phyloP scores from a whole-genome alignment of 2,113 vertebrate species.

The Sylvicapra grimmia region DNA sequence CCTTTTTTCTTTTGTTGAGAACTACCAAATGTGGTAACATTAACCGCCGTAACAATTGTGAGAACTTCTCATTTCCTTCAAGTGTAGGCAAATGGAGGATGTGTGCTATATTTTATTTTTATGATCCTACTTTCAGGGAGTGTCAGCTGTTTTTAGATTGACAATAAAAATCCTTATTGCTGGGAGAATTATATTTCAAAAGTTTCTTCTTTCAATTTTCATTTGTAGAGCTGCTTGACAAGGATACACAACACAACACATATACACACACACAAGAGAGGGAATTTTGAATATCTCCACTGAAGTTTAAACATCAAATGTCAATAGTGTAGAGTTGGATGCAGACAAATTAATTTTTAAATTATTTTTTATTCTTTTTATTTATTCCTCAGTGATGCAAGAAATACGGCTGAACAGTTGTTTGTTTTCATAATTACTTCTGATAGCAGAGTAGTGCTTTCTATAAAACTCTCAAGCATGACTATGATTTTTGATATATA shows the following conservation, averaged over 20 bases:
- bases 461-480: neutral
- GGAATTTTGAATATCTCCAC: neutral
- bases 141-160: slow-evolving; percentile 74
- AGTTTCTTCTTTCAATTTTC: slow-evolving; percentile 60
- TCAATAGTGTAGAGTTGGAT: neutral
- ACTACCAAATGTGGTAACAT: slow-evolving; percentile 47
- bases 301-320: neutral
- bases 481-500: neutral
- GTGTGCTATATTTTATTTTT: slow-evolving; percentile 72
- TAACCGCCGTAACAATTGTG: slow-evolving; percentile 53
- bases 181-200: slow-evolving; percentile 65
- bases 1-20: slow-evolving; percentile 36
- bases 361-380: slow-evolving; percentile 24
- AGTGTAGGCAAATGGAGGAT: slow-evolving; percentile 71
- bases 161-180: slow-evolving; percentile 74
- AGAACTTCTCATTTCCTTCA: slow-evolving; percentile 73
- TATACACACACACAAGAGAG: neutral
- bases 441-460: neutral
- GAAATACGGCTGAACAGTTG: neutral
- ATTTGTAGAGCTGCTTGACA: slow-evolving; percentile 7
- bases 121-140: slow-evolving; percentile 63
- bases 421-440: neutral
- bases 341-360: neutral
- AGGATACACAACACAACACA: neutral
- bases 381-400: neutral